Evolutionary conservation across 2,797 vertebrate species (phyloP).

Genomic region (Echiichthys vipera): DNA sequence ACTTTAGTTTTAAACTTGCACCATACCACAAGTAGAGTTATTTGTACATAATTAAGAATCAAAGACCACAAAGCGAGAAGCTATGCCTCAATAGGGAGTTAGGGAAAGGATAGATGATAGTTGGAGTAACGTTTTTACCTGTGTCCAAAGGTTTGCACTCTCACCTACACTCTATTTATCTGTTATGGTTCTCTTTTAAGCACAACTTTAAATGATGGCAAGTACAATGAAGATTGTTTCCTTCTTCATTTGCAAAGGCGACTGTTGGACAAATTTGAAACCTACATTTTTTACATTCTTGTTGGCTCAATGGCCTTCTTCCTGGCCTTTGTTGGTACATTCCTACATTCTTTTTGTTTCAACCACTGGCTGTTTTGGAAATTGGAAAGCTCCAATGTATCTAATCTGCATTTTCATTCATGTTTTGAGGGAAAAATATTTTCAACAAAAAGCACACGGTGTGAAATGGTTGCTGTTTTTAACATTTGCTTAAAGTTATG

Average conservation of each 20-base stretch:
- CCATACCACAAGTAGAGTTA: not conserved
- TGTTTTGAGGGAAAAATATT: too few species aligned
- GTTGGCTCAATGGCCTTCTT: not conserved
- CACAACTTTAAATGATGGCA: constrained; percentile 20
- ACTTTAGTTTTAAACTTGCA: not conserved
- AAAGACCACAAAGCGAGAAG: not conserved
- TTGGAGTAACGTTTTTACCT: not conserved
- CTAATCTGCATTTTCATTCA: too few species aligned
- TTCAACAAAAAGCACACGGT: too few species aligned
- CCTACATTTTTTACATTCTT: not conserved
- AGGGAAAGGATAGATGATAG: not conserved
- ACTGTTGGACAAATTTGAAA: not conserved
- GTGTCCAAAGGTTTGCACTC: constrained; percentile 2
- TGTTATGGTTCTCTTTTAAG: not conserved
- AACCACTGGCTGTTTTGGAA: too few species aligned
- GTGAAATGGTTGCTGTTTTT: too few species aligned
- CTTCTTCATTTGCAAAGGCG: not conserved
- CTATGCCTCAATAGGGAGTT: not conserved
- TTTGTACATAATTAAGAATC: not conserved
- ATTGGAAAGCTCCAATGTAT: too few species aligned
- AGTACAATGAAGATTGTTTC: constrained; percentile 8
- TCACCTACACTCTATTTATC: not conserved
- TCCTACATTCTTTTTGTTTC: not conserved
- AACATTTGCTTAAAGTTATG: too few species aligned
- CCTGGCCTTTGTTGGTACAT: not conserved